Base-by-base conservation (phyloP, 2,113 vertebrate genomes). In the Arothron firmamentum region DNA sequence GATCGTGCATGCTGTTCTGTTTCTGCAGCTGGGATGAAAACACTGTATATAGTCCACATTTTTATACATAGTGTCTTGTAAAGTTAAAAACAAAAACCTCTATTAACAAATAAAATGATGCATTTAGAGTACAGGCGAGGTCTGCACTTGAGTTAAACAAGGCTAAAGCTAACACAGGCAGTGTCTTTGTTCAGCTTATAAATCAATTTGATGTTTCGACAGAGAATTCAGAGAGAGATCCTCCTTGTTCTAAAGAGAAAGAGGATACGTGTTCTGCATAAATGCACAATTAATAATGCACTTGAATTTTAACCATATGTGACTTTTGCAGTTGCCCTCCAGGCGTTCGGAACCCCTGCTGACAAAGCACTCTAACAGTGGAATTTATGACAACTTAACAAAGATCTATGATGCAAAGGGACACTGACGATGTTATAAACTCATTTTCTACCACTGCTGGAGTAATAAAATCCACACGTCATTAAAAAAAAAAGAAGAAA, bases 141-240 rank as follows among this genome's bases (percentile, higher is more conserved):
- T 45, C 65, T 64, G 54, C 4, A 55, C 61, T 60, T 64, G 19
- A 49, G 45, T 62, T 28, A 53, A 17, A 2, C 20, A 62, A 64
- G 63, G 67, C 53, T 62, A 80, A 67, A 45, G 1, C 52, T 51
- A 62, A 64, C 45, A 59, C 66, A 47, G 62, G 67, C 62, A 72
- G 52, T 38, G 59, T 79, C 75, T 83, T 71, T 74, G 79, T 52
- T 64, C 65, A 65, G 62, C 57, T 81, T 76, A 65, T 68, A 67
- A 80, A 76, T 72, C 65, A 69, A 58, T 70, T 75, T 71, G 45
- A 3, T 38, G 8, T 60, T 69, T 52, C 81, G 67, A 81, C 80
- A 41, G 52, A 73, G 80, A 67, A 43, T 34, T 12, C 25, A 38
- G 10, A 38, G 34, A 9, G 34, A 38, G 11, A 38, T 38, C 34